phyloP scores from a whole-genome alignment of 2,797 vertebrate genomes.

The Microtus californicus region DNA sequence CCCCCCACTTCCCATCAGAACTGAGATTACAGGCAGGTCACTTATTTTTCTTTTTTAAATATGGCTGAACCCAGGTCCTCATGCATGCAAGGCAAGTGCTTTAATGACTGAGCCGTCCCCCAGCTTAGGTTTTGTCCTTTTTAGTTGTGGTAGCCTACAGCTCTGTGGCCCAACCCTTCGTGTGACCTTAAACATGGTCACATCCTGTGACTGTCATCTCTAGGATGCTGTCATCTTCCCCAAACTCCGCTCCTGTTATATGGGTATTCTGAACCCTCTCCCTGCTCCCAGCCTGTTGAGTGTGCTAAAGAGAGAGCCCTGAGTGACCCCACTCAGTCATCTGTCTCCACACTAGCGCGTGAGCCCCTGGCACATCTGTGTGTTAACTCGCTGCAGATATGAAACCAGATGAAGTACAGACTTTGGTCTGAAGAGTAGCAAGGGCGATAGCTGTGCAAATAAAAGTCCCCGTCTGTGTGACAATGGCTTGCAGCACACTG shows the following conservation, averaged over 20 bases:
- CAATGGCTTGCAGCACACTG: neutral
- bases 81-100: neutral
- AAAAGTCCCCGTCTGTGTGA: neutral
- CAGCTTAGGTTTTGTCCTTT: neutral
- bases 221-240: neutral
- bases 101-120: neutral
- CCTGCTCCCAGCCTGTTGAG: neutral
- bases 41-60: neutral
- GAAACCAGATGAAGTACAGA: neutral
- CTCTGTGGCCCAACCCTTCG: neutral
- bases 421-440: neutral
- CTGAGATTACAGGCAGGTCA: neutral
- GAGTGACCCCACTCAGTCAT: neutral
- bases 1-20: neutral
- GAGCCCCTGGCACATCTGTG: neutral
- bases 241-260: neutral
- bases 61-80: neutral
- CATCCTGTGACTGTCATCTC: accelerated
- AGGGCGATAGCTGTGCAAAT: neutral
- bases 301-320: neutral
- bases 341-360: neutral
- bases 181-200: neutral
- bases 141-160: neutral
- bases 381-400: neutral
- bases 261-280: no score